Percentiles rank a stretch among this genome's conserved stretches.
Evolutionary conservation across 2,113 vertebrate genomes (phyloP).

Genomic region (Nothoprocta pentlandii): DNA sequence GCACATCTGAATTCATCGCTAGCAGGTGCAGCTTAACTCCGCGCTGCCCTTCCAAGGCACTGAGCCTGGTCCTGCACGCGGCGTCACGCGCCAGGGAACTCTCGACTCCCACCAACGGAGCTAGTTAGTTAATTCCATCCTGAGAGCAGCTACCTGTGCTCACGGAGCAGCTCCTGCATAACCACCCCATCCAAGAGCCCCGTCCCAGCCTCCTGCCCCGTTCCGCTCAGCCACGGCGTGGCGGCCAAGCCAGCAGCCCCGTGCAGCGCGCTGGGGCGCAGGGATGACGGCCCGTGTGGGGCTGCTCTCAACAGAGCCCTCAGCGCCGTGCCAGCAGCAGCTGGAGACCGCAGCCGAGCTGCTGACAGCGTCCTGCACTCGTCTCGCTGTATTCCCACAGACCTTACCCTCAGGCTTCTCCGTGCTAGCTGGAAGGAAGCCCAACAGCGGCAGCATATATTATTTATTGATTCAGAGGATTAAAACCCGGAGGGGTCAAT

Average conservation of each 20-base stretch:
- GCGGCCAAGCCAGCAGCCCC: neutral
- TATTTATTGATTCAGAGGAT: neutral
- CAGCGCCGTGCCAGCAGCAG: neutral
- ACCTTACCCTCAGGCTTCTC: neutral
- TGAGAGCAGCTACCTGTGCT: neutral
- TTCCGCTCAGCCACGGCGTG: too few species aligned
- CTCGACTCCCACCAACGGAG: neutral
- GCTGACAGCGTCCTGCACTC: neutral
- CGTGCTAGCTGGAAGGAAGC: neutral
- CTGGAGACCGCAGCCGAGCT: neutral
- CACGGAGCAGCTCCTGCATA: rapidly evolving
- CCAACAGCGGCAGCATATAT: neutral
- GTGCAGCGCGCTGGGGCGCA: neutral
- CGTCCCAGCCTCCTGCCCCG: too few species aligned
- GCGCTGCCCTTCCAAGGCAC: rapidly evolving
- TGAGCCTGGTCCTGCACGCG: neutral
- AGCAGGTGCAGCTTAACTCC: rapidly evolving
- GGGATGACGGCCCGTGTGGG: neutral
- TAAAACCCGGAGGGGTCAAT: neutral
- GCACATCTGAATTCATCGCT: rapidly evolving
- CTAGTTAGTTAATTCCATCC: neutral
- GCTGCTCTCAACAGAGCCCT: neutral
- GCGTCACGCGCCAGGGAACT: neutral
- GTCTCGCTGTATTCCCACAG: neutral
- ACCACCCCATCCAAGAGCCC: rapidly evolving